Percentiles rank a stretch among this genome's conserved stretches.
These are phyloP conservation scores for Orchesella cincta DNA, from an alignment of 1,140 invertebrate species.

Conservation along the genomic window DNA sequence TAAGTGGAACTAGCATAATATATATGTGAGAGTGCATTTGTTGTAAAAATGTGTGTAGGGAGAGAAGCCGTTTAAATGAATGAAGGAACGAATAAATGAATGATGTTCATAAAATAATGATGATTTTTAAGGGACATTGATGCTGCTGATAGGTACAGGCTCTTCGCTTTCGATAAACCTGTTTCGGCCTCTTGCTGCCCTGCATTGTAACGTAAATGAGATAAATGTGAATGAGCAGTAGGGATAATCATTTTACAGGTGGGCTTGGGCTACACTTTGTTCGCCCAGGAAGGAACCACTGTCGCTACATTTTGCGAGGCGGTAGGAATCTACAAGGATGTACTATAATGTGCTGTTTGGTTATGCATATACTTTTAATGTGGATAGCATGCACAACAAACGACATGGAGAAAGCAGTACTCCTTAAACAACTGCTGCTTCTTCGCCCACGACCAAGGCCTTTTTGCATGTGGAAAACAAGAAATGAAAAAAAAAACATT, in stretches of 20 bases:
- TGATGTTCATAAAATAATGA: no score
- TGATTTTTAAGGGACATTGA: conserved; percentile 20
- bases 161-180: background rate
- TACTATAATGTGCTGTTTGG: no score
- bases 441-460: background rate
- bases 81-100: conserved; percentile 19
- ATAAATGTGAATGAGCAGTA: conserved; percentile 16
- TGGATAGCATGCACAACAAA: background rate
- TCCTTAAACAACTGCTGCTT: background rate
- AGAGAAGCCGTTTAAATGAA: background rate
- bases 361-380: no score
- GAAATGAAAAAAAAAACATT: background rate
- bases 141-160: background rate
- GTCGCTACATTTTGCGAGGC: no score
- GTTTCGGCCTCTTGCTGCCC: conserved; percentile 5
- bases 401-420: background rate
- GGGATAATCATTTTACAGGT: conserved; percentile 4
- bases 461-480: background rate
- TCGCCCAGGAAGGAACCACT: background rate
- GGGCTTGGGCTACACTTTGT: background rate
- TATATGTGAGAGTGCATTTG: background rate
- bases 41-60: background rate
- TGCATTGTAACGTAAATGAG: background rate
- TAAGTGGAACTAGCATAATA: no score
- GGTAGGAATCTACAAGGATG: no score